Base-by-base conservation (phyloP, 2,797 vertebrate genomes). In the Furcifer pardalis region DNA sequence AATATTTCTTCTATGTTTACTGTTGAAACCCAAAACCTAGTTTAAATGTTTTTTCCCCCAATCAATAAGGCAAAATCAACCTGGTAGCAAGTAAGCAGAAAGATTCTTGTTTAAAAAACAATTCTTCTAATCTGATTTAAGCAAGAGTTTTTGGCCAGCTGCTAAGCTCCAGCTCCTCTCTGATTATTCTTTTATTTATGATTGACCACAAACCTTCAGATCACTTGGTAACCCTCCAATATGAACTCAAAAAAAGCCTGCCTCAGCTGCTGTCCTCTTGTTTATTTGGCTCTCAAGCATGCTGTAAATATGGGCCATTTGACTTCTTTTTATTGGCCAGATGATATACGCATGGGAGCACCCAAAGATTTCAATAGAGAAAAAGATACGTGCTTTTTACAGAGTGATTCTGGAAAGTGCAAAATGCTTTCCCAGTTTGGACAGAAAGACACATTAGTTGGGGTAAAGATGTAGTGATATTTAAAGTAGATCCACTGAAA, bases 311-410 rank as follows among this genome's bases (percentile, higher is more conserved):
- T 10, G 74, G 88, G 83, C 84, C 92, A 87, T 86, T 92, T 92
- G 90, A 91, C 90, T 91, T 93, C 91, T 93, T 90, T n/a, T 92
- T 88, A 86, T 87, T 89, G 76, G 92, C 93, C 94, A 93, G 92
- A 92, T 94, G 93, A 93, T 94, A 89, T 92, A 92, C 92, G 92
- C 81, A 92, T 89, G 92, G 83, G 87, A 91, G 90, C 89, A 92
- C 92, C 91, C 91, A 91, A 80, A 94, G 90, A 91, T 91, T 93
- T 91, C 90, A 88, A 12, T 87, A 92, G 89, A 84, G 89, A 90
- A 93, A 89, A 91, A 91, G 23, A 68, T 0, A 84, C 21, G 52
- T n/a, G n/a, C 19, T 4, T 88, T 92, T 88, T 79, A 90, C 91
- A 92, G 21, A 69, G 37, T 10, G 68, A 59, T 40, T 27, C 35